These are phyloP conservation scores for Taenaris catops DNA, from an alignment of 2,888 invertebrate genomes.

Conservation along the genomic window DNA sequence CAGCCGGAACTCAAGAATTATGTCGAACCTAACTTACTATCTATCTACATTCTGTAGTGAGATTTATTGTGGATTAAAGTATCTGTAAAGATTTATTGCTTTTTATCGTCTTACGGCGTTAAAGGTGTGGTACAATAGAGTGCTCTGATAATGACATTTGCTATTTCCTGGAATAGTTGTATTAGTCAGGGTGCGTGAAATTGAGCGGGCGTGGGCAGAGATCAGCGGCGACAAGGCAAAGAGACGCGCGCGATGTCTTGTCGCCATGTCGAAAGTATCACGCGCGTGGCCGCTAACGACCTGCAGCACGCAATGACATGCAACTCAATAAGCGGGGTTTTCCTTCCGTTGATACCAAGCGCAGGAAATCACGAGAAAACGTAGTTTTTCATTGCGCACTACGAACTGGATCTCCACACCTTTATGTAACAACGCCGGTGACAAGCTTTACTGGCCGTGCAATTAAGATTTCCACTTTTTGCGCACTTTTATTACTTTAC, in stretches of 20 bases:
- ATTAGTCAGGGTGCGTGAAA: slow-evolving; percentile 34
- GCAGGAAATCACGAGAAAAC: slow-evolving; percentile 74
- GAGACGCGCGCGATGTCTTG: slow-evolving; percentile 30
- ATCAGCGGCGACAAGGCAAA: slow-evolving; percentile 32
- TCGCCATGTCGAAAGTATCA: slow-evolving; percentile 26
- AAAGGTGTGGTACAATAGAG: slow-evolving; percentile 46
- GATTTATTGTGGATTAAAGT: slow-evolving; percentile 60
- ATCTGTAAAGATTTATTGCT: slow-evolving; percentile 62
- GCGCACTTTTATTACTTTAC: slow-evolving; percentile 72
- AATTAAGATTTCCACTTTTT: slow-evolving; percentile 79
- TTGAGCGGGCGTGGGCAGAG: slow-evolving; percentile 32
- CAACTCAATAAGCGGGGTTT: slow-evolving; percentile 65
- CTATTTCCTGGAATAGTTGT: slow-evolving; percentile 41
- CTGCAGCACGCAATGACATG: slow-evolving; percentile 57
- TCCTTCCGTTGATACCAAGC: slow-evolving; percentile 66
- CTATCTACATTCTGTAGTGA: slow-evolving; percentile 47
- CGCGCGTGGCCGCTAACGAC: slow-evolving; percentile 52
- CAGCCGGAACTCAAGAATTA: slow-evolving; percentile 42
- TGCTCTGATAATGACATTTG: slow-evolving; percentile 53
- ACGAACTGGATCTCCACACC: slow-evolving; percentile 66
- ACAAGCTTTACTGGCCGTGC: slow-evolving; percentile 64
- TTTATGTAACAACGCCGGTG: slow-evolving; percentile 68
- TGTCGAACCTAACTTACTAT: slow-evolving; percentile 46
- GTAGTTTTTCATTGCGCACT: slow-evolving; percentile 63
- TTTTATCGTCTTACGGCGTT: slow-evolving; percentile 36